Percentiles rank a stretch among this genome's conserved stretches.
phyloP scores from a whole-genome alignment of 2,888 invertebrate genomes.

The Spilosoma lubricipeda region DNA sequence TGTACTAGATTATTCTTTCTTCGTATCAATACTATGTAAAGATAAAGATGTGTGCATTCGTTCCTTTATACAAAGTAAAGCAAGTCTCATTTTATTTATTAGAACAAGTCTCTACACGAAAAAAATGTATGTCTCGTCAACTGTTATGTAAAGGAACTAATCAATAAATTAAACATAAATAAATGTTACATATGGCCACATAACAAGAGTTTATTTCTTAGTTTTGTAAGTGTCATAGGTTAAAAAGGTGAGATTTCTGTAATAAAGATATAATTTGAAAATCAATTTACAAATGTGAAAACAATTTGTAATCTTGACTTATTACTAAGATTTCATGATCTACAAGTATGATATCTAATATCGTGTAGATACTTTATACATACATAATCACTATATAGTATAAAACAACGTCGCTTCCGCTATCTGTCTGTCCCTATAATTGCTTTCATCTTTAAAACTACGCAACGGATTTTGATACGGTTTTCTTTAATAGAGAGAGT shows the following conservation, averaged over 20 bases:
- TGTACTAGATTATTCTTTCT: too few relatives aligned
- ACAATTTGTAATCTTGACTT: neutral
- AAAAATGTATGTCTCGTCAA: neutral
- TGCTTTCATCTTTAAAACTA: too few relatives aligned
- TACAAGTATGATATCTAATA: neutral
- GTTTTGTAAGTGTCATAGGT: conserved; percentile 7
- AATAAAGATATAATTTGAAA: neutral
- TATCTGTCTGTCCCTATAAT: too few relatives aligned
- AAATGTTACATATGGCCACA: neutral
- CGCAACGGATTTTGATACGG: too few relatives aligned
- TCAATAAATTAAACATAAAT: neutral
- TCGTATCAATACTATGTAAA: too few relatives aligned
- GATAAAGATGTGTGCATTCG: too few relatives aligned
- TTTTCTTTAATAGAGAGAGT: too few relatives aligned
- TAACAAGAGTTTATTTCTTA: neutral
- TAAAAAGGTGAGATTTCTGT: neutral
- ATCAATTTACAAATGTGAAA: neutral
- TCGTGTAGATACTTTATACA: too few relatives aligned
- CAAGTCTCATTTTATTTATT: neutral
- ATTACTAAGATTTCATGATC: neutral
- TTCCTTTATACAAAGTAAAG: neutral
- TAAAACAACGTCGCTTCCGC: too few relatives aligned
- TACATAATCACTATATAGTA: too few relatives aligned
- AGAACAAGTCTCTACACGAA: neutral
- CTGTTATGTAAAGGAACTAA: neutral